Percentiles rank a stretch among this genome's conserved stretches.
These are phyloP conservation scores for Drosophila sproati DNA, from an alignment of 1,140 invertebrate species.

Conservation along the genomic window DNA sequence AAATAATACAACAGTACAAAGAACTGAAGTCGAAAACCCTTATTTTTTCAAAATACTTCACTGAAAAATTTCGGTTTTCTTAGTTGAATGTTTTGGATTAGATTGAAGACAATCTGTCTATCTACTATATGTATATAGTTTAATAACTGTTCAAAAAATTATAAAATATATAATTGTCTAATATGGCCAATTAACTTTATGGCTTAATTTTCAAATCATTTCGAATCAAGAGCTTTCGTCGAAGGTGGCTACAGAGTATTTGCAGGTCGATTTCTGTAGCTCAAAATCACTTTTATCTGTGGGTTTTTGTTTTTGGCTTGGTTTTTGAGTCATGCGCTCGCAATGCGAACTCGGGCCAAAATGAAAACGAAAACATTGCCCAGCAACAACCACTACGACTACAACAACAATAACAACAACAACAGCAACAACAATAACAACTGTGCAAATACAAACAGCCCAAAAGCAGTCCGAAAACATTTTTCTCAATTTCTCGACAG, in stretches of 20 bases:
- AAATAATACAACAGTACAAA: too few relatives aligned
- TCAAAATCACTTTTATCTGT: conserved; percentile 4
- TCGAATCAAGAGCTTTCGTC: too few relatives aligned
- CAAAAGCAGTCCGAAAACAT: conserved; percentile 36
- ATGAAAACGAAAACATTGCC: conserved; percentile 68
- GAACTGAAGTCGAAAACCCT: too few relatives aligned
- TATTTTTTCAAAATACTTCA: too few relatives aligned
- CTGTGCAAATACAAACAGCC: conserved; percentile 51
- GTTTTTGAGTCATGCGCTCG: conserved; percentile 59
- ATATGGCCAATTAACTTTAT: too few relatives aligned
- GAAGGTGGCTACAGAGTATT: conserved; percentile 3
- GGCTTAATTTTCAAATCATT: too few relatives aligned
- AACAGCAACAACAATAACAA: conserved; percentile 28
- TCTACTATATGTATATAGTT: too few relatives aligned
- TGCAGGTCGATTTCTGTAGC: not conserved
- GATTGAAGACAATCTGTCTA: too few relatives aligned
- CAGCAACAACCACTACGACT: conserved; percentile 27
- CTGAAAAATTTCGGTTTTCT: too few relatives aligned
- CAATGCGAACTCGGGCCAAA: conserved; percentile 46
- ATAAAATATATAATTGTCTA: too few relatives aligned
- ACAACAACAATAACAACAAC: conserved; percentile 8
- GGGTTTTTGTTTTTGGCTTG: conserved; percentile 27
- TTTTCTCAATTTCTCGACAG: conserved; percentile 80
- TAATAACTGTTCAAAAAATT: too few relatives aligned
- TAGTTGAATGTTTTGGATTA: too few relatives aligned